Conservation (phyloP, 2,888 invertebrate genomes). For the Andrena camellia region DNA sequence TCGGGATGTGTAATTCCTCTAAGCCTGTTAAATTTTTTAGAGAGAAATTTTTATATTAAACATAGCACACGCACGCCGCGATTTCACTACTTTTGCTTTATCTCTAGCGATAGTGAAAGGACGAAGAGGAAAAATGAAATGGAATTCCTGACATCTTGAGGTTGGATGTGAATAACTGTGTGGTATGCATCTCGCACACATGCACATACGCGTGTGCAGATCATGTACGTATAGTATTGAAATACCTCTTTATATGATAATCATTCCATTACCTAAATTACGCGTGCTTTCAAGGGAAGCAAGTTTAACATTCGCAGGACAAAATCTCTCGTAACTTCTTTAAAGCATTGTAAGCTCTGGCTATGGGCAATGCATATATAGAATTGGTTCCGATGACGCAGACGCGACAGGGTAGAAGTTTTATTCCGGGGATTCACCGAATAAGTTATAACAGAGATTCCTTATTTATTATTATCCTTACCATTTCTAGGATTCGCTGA, state of each 20-base stretch:
- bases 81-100: slow-evolving; percentile 16
- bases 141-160: slow-evolving; percentile 20
- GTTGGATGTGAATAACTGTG: slow-evolving; percentile 1
- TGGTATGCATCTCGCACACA: not conserved
- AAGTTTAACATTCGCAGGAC: not conserved
- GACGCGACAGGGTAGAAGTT: too few relatives aligned
- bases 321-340: not conserved
- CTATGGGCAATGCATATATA: not conserved
- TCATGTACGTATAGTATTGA: not conserved
- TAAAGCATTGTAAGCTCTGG: not conserved
- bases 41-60: slow-evolving; percentile 60
- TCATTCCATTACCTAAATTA: not conserved
- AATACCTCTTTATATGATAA: slow-evolving; percentile 8
- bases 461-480: too few relatives aligned
- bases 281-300: not conserved
- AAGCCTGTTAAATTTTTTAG: slow-evolving; percentile 73
- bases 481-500: too few relatives aligned
- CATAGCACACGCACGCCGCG: slow-evolving; percentile 18
- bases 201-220: not conserved
- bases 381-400: too few relatives aligned
- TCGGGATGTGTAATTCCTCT: slow-evolving; percentile 73
- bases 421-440: too few relatives aligned
- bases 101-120: not conserved
- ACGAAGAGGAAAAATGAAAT: slow-evolving; percentile 12
- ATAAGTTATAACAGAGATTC: too few relatives aligned